Evolutionary conservation across 2,888 invertebrate species (phyloP).

Genomic region (Dastarcus helophoroides): DNA sequence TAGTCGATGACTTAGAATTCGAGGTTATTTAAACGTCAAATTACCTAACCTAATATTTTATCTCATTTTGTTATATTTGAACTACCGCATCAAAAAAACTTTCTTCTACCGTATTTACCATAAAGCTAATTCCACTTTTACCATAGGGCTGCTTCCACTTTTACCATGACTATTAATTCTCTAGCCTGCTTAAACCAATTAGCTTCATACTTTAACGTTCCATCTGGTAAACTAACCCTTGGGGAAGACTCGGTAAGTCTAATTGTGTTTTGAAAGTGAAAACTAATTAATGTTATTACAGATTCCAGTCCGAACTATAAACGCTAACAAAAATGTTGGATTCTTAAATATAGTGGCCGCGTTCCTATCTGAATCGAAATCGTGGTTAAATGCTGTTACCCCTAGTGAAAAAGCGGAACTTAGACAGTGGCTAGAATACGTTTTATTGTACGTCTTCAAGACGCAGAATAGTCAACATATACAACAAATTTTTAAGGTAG

Average conservation of each 20-base stretch:
- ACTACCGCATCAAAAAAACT: too few relatives aligned
- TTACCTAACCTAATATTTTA: too few relatives aligned
- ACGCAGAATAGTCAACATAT: not conserved
- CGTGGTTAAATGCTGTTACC: slow-evolving; percentile 15
- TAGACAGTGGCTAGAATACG: slow-evolving; percentile 33
- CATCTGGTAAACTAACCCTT: slow-evolving; percentile 6
- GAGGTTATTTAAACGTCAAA: too few relatives aligned
- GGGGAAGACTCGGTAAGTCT: slow-evolving; percentile 9
- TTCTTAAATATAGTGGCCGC: slow-evolving; percentile 26
- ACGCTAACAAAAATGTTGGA: slow-evolving; percentile 21
- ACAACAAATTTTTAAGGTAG: not conserved
- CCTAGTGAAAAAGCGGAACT: slow-evolving; percentile 25
- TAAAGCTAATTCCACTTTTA: too few relatives aligned
- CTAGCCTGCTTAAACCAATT: slow-evolving; percentile 4
- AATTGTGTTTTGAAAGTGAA: not conserved
- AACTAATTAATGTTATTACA: slow-evolving; percentile 13
- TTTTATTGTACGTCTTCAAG: slow-evolving; percentile 22
- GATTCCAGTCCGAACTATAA: slow-evolving; percentile 19
- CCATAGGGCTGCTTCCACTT: too few relatives aligned
- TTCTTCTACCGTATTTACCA: too few relatives aligned
- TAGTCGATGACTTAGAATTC: too few relatives aligned
- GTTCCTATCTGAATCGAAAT: slow-evolving; percentile 24
- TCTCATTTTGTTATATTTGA: too few relatives aligned
- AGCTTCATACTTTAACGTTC: slow-evolving; percentile 9
- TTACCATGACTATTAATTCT: too few relatives aligned